A percentile compares a stretch with the other conserved stretches of the same genome.
Conservation (phyloP, 2,888 invertebrate genomes). For the Ernsta delagoae region DNA sequence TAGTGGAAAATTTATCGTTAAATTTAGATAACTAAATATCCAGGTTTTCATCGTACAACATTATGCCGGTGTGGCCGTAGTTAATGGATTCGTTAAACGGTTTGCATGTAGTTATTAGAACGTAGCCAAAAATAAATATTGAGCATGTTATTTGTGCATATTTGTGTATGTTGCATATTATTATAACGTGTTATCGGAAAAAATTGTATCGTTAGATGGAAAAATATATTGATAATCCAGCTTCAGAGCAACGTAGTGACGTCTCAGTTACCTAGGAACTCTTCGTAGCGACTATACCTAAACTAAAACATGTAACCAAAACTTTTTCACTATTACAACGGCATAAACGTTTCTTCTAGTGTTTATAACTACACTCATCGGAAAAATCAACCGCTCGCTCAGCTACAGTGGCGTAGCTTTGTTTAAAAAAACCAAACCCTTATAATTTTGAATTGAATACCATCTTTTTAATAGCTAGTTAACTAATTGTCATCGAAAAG, state of each 20-base stretch:
- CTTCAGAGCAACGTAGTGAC: slow-evolving; percentile 69
- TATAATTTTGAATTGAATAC: too few species aligned
- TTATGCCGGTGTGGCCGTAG: slow-evolving; percentile 75
- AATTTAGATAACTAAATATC: slow-evolving; percentile 57
- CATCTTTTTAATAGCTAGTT: too few species aligned
- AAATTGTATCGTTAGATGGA: slow-evolving; percentile 74
- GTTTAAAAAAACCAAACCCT: too few species aligned
- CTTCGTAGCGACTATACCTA: slow-evolving; percentile 68
- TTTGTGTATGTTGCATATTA: slow-evolving; percentile 67
- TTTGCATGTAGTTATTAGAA: slow-evolving; percentile 73
- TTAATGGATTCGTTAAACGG: slow-evolving; percentile 72
- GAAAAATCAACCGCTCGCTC: too few species aligned
- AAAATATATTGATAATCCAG: slow-evolving; percentile 55
- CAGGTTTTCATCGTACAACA: slow-evolving; percentile 57
- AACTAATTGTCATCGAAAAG: too few species aligned
- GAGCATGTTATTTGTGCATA: slow-evolving; percentile 74
- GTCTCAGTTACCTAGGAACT: slow-evolving; percentile 57
- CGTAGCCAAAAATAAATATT: slow-evolving; percentile 70
- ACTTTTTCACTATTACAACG: slow-evolving; percentile 73
- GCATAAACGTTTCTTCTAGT: slow-evolving; percentile 60
- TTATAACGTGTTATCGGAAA: slow-evolving; percentile 72
- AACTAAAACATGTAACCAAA: slow-evolving; percentile 66
- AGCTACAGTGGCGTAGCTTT: too few species aligned
- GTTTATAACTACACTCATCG: slow-evolving; percentile 45
- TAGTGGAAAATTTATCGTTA: slow-evolving; percentile 68